phyloP scores from a whole-genome alignment of 2,113 vertebrate species.

The Bungarus multicinctus region DNA sequence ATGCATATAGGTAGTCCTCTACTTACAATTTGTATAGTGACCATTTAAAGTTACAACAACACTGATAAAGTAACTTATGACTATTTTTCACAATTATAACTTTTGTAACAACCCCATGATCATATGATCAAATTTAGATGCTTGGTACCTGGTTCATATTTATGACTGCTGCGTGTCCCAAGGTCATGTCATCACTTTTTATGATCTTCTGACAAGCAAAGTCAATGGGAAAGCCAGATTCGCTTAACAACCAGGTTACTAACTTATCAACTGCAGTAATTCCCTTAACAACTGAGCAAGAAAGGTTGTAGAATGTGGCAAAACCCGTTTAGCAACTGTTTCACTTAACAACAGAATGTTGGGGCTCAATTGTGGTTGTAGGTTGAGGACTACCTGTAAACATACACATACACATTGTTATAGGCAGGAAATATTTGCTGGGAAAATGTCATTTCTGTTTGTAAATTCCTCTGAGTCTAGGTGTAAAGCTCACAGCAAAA shows the following conservation, averaged over 20 bases:
- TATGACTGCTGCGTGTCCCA: not conserved
- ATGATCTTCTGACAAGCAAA: not conserved
- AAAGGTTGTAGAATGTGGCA: not conserved
- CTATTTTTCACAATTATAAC: not conserved
- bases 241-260: not conserved
- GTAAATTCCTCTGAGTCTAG: not conserved
- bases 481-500: not conserved
- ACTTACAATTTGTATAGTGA: not conserved
- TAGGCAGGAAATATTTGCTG: not conserved
- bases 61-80: not conserved
- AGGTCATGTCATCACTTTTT: not conserved
- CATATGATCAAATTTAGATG: not conserved
- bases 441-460: not conserved
- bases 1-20: not conserved
- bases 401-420: not conserved
- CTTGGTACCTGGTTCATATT: not conserved
- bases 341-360: not conserved
- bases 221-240: not conserved
- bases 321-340: not conserved
- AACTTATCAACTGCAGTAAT: not conserved
- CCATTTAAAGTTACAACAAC: not conserved
- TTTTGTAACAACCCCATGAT: not conserved
- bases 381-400: not conserved
- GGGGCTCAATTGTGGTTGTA: not conserved
- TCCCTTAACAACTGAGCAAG: not conserved